Conservation (phyloP, 2,113 vertebrate genomes). For the Budorcas taxicolor region DNA sequence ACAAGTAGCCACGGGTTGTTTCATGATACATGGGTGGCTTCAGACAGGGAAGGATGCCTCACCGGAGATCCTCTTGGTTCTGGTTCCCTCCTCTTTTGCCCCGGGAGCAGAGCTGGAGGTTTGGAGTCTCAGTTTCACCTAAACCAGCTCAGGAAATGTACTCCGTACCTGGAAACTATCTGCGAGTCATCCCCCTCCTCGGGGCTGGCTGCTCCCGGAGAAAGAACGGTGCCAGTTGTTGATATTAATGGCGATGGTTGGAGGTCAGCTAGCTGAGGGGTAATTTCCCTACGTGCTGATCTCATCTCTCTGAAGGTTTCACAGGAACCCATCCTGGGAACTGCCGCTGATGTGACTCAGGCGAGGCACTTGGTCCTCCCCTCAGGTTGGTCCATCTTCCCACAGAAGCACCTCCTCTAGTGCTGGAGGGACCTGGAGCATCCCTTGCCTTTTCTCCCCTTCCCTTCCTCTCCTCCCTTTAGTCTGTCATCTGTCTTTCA, state of each 20-base stretch:
- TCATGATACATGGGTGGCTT: neutral
- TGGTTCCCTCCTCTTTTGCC: neutral
- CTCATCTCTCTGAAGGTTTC: conserved; percentile 26
- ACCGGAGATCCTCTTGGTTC: neutral
- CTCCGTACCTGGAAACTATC: neutral
- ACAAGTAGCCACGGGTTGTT: neutral
- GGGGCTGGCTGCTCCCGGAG: neutral
- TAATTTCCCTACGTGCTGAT: conserved; percentile 39
- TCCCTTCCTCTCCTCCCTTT: neutral
- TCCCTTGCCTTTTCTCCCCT: no score
- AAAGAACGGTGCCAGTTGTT: neutral
- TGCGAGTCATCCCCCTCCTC: neutral
- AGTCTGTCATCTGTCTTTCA: neutral
- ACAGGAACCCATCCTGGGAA: conserved; percentile 41
- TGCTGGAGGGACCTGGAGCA: neutral
- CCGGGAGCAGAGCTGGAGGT: neutral
- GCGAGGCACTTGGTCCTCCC: neutral
- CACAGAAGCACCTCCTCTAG: neutral
- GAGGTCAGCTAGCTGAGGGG: conserved; percentile 19
- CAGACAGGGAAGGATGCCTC: neutral
- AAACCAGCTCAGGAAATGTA: neutral
- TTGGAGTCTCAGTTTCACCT: neutral
- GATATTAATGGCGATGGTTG: conserved; percentile 5
- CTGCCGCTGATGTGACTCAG: neutral
- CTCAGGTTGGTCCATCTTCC: neutral